Base-by-base conservation (phyloP, 1,140 invertebrate species). In the Trinorchestia longiramus region DNA sequence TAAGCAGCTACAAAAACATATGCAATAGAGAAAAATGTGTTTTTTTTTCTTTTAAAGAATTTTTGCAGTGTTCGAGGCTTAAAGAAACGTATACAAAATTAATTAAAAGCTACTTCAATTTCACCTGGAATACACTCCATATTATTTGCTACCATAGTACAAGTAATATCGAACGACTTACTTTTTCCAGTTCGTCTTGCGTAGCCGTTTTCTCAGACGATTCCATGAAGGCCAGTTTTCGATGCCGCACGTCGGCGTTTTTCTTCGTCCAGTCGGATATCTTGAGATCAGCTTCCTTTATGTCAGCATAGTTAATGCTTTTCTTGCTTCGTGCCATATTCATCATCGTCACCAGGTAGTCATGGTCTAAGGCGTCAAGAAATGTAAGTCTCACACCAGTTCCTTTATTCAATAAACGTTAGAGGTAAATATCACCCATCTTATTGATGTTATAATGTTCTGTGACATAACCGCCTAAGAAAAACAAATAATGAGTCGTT, bases 221-320 rank as follows among this genome's bases (percentile, higher is more conserved):
- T 42, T 94, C 92, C 43, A 94, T 47, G 44, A 94, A 94, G 36
- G 92, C 92, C 8, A 94, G 44, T 47, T 94, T 94, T 0, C 43
- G 92, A 19, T 23, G 43, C 8, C 43, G 44, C 43, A 15, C 62
- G 28, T 90, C 36, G 44, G 44, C 92, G 92, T 43, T 43, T 15
- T 94, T 94, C 19, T 91, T 23, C 19, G 4, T 11, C 87, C 87
- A 47, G 40, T 43, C 42, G 8, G 47, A 19, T 36, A 41, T 28
- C 44, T 95, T 45, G 92, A 36, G 43, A 36, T 94, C 43, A 47
- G 36, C 44, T 8, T 94, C 15, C 44, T 96, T 28, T 42, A 87
- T 92, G 53, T 96, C 87, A 6, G 53, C 53, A 45, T 92, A 96
- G 95, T 92, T 96, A n/a, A 95, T 62, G 43, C 57, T 95, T 36